Evolutionary conservation across 53 echinoderm and acorn worm genomes (phyloP).

Genomic region (Stichopus horrens): DNA sequence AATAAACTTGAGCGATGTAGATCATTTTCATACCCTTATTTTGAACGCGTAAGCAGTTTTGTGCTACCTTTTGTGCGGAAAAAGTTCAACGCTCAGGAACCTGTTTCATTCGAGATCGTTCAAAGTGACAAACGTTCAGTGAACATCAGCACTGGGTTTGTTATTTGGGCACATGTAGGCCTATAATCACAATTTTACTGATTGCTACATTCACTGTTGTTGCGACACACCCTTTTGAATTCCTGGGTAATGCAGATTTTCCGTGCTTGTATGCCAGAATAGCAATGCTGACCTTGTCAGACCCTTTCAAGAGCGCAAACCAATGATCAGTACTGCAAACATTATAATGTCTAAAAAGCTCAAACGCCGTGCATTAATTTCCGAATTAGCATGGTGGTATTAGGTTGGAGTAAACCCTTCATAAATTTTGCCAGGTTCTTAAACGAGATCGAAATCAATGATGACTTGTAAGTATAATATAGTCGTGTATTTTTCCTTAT

Average conservation of each 20-base stretch:
- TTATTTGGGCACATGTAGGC: not conserved
- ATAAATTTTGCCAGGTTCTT: not conserved
- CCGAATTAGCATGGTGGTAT: not conserved
- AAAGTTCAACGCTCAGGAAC: too few species aligned
- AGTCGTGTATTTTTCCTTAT: too few species aligned
- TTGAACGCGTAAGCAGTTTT: too few species aligned
- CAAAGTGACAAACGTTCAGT: too few species aligned
- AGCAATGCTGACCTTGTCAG: constrained; percentile 41
- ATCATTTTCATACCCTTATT: too few species aligned
- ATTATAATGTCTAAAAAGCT: constrained; percentile 27
- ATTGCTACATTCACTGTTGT: not conserved
- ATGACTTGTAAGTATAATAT: too few species aligned
- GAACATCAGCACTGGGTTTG: not conserved
- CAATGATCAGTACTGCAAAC: not conserved
- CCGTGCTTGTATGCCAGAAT: constrained; percentile 29
- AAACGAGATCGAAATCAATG: not conserved
- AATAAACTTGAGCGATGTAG: too few species aligned
- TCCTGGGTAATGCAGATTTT: constrained; percentile 19
- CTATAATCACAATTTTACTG: not conserved
- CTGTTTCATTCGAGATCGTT: too few species aligned
- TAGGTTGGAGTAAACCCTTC: not conserved
- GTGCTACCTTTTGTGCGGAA: too few species aligned
- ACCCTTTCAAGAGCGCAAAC: not conserved
- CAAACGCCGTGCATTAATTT: constrained; percentile 21
- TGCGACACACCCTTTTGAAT: constrained; percentile 30